Conservation (phyloP, 1,140 invertebrate genomes). For the Meloidogyne hapla region DNA sequence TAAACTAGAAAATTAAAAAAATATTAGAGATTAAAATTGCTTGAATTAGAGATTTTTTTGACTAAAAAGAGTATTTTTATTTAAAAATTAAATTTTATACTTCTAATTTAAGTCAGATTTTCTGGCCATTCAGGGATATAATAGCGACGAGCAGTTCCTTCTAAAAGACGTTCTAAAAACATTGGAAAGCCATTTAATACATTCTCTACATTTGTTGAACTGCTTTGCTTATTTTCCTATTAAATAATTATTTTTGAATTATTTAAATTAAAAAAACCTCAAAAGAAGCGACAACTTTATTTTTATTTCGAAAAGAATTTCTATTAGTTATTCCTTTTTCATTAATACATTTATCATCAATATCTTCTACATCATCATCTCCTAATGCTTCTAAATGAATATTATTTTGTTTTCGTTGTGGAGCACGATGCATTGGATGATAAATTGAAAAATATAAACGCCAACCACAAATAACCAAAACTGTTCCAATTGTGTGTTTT, state of each 20-base stretch:
- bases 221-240: constrained; percentile 19
- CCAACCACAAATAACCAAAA: constrained; percentile 89
- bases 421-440: constrained; percentile 72
- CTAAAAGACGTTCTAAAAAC: constrained; percentile 92
- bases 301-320: background rate
- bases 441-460: constrained; percentile 97
- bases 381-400: constrained; percentile 49
- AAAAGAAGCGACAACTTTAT: constrained; percentile 35
- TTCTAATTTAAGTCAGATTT: constrained; percentile 49
- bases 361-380: constrained; percentile 39
- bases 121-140: constrained; percentile 92
- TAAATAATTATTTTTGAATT: background rate
- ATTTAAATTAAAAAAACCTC: constrained; percentile 48
- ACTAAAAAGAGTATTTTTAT: background rate
- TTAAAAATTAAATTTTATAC: background rate
- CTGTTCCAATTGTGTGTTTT: constrained; percentile 92
- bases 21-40: no score
- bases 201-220: constrained; percentile 69
- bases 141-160: constrained; percentile 88
- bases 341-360: background rate
- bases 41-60: background rate
- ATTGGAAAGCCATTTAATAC: constrained; percentile 86
- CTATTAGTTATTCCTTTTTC: background rate
- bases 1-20: no score
- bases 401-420: constrained; percentile 18